Conservation (phyloP, 1,140 invertebrate species). For the Armadillidium nasatum region DNA sequence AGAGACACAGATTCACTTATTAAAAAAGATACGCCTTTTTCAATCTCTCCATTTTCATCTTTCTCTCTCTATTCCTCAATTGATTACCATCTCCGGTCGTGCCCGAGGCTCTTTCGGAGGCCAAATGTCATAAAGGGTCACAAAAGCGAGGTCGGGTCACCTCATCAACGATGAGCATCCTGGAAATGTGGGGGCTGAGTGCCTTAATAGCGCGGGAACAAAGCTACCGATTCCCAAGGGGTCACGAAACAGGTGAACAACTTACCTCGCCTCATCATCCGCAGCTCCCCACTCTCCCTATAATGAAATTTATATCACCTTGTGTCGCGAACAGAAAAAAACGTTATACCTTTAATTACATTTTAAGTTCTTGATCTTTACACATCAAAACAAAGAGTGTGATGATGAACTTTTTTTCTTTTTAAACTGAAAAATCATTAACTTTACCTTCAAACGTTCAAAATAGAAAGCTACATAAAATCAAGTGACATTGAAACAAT, state of each 20-base stretch:
- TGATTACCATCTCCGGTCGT: neutral
- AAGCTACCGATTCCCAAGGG: neutral
- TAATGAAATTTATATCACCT: neutral
- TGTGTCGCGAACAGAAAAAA: neutral
- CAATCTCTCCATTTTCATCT: neutral
- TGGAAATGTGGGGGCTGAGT: neutral
- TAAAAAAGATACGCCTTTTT: neutral
- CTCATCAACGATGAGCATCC: slow-evolving; percentile 1
- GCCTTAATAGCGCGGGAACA: slow-evolving; percentile 8
- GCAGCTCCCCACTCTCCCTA: neutral
- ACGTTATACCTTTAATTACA: too few species aligned
- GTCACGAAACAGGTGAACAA: neutral
- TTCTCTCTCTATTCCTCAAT: too few species aligned
- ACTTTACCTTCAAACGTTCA: too few species aligned
- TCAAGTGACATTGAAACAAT: too few species aligned
- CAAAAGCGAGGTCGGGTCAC: slow-evolving; percentile 2
- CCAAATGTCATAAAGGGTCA: neutral
- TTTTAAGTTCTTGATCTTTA: too few species aligned
- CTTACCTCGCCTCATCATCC: neutral
- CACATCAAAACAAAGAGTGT: too few species aligned
- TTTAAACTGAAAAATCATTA: too few species aligned
- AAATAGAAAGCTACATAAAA: too few species aligned
- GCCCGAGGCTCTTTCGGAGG: neutral
- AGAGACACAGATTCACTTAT: neutral
- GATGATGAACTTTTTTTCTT: too few species aligned